phyloP scores from a whole-genome alignment of 1,140 invertebrate genomes.

The Chelonus insularis region DNA sequence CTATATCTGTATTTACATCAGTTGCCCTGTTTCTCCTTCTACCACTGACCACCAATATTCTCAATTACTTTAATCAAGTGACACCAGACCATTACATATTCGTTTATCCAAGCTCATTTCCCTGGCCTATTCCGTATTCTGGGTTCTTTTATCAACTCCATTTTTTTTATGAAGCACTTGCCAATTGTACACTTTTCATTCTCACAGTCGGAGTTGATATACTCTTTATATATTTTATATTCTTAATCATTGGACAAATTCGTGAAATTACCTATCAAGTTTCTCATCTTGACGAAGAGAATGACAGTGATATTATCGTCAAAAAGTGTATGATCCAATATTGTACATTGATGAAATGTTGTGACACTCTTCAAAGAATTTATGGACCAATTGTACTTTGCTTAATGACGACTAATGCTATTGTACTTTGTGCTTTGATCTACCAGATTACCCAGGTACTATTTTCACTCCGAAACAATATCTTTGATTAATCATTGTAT shows the following conservation, averaged over 20 bases:
- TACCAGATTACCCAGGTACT: conserved; percentile 39
- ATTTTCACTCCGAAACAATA: background rate
- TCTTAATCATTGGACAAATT: conserved; percentile 1
- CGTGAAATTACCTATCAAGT: conserved; percentile 7
- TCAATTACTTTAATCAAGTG: no score
- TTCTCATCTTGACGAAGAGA: background rate
- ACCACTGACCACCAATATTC: no score
- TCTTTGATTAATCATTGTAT: background rate
- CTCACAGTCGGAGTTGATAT: background rate
- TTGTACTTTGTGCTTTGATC: conserved; percentile 25
- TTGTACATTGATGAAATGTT: conserved; percentile 3
- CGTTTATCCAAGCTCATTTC: no score
- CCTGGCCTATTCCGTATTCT: no score
- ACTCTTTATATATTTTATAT: conserved; percentile 3
- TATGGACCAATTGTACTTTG: conserved; percentile 21
- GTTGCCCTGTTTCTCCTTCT: no score
- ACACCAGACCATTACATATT: no score
- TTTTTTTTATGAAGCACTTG: no score
- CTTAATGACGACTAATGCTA: conserved; percentile 9
- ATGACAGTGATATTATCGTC: background rate
- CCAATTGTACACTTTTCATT: no score
- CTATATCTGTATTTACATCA: no score
- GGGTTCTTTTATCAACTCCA: no score
- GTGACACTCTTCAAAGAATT: conserved; percentile 20
- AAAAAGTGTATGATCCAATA: conserved; percentile 4